Evolutionary conservation across 1,140 invertebrate species (phyloP).

Genomic region (Drosophila subobscura): DNA sequence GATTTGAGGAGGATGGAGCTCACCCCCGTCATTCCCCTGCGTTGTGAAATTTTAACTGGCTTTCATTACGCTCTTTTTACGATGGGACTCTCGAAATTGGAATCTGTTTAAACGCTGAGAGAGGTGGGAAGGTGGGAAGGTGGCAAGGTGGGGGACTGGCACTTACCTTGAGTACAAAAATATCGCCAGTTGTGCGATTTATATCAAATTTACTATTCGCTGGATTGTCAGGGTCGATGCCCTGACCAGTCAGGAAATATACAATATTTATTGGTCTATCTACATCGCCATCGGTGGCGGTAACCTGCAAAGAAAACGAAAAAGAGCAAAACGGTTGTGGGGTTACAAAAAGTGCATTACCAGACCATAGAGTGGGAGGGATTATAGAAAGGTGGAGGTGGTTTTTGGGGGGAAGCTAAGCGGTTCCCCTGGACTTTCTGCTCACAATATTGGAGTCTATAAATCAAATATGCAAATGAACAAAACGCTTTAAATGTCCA

Average conservation of each 20-base stretch:
- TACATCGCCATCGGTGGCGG: conserved; percentile 87
- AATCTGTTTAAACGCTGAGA: conserved; percentile 39
- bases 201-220: conserved; percentile 89
- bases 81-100: conserved; percentile 12
- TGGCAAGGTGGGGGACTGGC: not conserved
- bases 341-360: conserved; percentile 46
- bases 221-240: conserved; percentile 87
- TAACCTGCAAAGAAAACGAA: conserved; percentile 79
- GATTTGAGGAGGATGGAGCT: not conserved
- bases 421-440: conserved; percentile 43
- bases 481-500: conserved; percentile 81
- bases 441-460: conserved; percentile 70
- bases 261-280: conserved; percentile 88
- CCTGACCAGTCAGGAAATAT: conserved; percentile 89
- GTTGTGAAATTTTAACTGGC: conserved; percentile 53
- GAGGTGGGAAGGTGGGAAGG: not conserved
- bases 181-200: conserved; percentile 87
- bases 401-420: conserved; percentile 26
- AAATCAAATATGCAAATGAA: conserved; percentile 81
- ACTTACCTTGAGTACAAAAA: conserved; percentile 87
- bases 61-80: conserved; percentile 54
- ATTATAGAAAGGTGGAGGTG: conserved; percentile 22
- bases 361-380: not conserved
- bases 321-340: conserved; percentile 81
- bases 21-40: not conserved